Percentiles rank a stretch among this genome's conserved stretches.
These are phyloP conservation scores for Chamaetylas fuelleborni DNA, from an alignment of 2,113 vertebrate species.

Conservation along the genomic window DNA sequence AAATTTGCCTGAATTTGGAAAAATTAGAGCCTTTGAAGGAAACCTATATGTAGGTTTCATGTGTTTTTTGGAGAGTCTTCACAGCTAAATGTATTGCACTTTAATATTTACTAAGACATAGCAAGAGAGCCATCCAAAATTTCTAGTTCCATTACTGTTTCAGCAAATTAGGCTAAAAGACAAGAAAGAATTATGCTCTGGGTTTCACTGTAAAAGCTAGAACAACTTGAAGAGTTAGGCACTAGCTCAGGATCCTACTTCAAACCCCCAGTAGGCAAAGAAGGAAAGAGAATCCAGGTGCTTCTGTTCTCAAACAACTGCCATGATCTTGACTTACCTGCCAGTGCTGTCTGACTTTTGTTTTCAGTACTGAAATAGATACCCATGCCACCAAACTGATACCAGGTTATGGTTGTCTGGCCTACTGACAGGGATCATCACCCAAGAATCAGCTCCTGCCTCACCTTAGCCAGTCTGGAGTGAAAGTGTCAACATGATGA, in stretches of 20 bases:
- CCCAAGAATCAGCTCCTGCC: background rate
- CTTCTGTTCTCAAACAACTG: background rate
- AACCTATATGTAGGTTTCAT: background rate
- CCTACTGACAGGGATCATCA: background rate
- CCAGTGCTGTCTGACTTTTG: background rate
- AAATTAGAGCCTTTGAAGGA: background rate
- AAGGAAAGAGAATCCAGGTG: background rate
- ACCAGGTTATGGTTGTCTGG: background rate
- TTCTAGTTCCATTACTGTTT: background rate
- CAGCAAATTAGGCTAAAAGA: background rate
- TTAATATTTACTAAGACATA: background rate
- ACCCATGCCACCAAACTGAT: background rate
- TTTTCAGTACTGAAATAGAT: background rate
- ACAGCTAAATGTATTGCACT: background rate
- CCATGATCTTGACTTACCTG: background rate
- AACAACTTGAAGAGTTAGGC: background rate
- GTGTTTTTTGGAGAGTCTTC: background rate
- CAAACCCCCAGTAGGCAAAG: background rate
- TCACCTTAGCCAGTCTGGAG: background rate
- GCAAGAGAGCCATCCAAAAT: background rate
- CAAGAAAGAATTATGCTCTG: background rate
- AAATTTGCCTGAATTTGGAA: background rate
- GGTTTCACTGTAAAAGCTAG: background rate
- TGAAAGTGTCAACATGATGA: background rate
- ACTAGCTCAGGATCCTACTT: background rate